These are phyloP conservation scores for Nothocercus julius DNA, from an alignment of 2,113 vertebrate species.

Conservation along the genomic window DNA sequence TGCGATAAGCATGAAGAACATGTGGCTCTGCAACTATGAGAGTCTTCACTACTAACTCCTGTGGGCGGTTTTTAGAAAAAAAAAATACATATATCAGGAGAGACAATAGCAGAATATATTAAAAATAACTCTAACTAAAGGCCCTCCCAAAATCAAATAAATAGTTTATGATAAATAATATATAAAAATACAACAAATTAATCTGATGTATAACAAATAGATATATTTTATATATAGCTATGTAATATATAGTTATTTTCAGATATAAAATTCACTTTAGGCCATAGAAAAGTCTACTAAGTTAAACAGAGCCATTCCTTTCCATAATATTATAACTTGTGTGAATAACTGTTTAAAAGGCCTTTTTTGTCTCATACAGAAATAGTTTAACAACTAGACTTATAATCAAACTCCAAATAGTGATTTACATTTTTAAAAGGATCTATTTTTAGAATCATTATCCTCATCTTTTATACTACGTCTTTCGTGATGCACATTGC, in stretches of 20 bases:
- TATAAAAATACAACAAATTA: too few relatives aligned
- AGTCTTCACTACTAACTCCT: slow-evolving; percentile 98
- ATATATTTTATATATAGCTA: not conserved
- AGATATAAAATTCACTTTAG: not conserved
- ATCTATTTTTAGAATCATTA: not conserved
- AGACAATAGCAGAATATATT: not conserved
- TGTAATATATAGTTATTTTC: not conserved
- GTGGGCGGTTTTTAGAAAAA: slow-evolving; percentile 14
- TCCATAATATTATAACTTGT: not conserved
- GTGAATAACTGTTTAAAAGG: not conserved
- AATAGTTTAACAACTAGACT: not conserved
- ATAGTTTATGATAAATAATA: not conserved
- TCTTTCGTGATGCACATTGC: not conserved
- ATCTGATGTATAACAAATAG: not conserved
- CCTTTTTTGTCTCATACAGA: not conserved
- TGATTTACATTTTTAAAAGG: too few relatives aligned
- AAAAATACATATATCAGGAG: not conserved
- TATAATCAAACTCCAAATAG: not conserved
- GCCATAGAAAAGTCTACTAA: not conserved
- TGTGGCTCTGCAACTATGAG: slow-evolving; percentile 96
- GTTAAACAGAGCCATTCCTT: not conserved
- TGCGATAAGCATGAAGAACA: slow-evolving; percentile 95
- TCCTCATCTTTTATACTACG: not conserved
- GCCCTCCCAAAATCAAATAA: not conserved
- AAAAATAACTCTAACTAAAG: not conserved